Evolutionary conservation across 2,888 invertebrate genomes (phyloP).

Genomic region (Euclidia mi): DNA sequence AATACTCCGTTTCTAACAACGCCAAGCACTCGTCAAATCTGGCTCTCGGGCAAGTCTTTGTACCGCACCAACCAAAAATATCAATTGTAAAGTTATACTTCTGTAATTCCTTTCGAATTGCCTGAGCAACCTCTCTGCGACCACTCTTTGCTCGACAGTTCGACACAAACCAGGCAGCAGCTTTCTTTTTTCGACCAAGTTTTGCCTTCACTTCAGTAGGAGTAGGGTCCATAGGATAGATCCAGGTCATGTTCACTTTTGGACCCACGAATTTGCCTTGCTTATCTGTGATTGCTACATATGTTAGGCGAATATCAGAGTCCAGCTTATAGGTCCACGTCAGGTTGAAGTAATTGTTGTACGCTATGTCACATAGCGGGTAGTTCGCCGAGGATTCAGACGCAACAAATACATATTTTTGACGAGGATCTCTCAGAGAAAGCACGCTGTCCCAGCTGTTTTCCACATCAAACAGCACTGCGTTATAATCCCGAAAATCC

Average conservation of each 20-base stretch:
- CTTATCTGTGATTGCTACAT: constrained; percentile 66
- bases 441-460: constrained; percentile 70
- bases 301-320: constrained; percentile 73
- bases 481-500: constrained; percentile 80
- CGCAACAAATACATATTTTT: constrained; percentile 86
- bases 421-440: constrained; percentile 70
- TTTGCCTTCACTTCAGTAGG: constrained; percentile 57
- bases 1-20: constrained; percentile 72
- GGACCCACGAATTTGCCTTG: constrained; percentile 73
- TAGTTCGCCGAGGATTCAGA: constrained; percentile 69
- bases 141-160: constrained; percentile 66
- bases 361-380: constrained; percentile 66
- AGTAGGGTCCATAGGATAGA: constrained; percentile 61
- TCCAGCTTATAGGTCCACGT: constrained; percentile 80
- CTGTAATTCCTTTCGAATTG: constrained; percentile 58
- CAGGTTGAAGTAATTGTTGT: constrained; percentile 74
- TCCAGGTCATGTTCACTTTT: constrained; percentile 73
- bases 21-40: constrained; percentile 68
- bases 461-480: constrained; percentile 88
- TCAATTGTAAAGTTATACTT: constrained; percentile 69
- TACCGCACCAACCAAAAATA: constrained; percentile 77
- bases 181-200: constrained; percentile 68
- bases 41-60: constrained; percentile 66
- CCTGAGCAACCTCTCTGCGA: constrained; percentile 54
- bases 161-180: constrained; percentile 80